phyloP scores from a whole-genome alignment of 2,797 vertebrate species.

The Diplodus sargus region DNA sequence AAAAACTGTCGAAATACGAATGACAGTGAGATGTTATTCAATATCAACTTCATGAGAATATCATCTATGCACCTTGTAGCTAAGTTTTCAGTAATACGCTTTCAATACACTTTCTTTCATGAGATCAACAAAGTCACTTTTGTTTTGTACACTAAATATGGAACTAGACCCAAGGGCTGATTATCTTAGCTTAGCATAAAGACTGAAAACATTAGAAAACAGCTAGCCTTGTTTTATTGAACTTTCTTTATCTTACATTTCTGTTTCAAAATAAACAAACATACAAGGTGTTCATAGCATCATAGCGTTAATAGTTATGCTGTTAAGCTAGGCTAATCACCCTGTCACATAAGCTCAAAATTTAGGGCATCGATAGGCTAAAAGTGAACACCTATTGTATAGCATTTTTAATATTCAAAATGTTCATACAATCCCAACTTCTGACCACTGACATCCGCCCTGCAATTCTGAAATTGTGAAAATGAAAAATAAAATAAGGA shows the following conservation, averaged over 20 bases:
- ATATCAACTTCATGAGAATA: neutral
- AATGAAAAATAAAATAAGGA: too few relatives aligned
- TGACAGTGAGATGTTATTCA: neutral
- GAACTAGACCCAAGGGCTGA: neutral
- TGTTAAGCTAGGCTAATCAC: neutral
- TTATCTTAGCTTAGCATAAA: slow-evolving; percentile 14
- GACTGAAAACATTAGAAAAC: neutral
- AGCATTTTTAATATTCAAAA: too few relatives aligned
- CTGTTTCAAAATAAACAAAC: neutral
- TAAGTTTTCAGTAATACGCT: neutral
- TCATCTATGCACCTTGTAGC: too few relatives aligned
- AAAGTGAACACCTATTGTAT: too few relatives aligned
- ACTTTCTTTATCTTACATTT: neutral
- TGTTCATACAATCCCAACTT: too few relatives aligned
- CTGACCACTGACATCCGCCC: too few relatives aligned
- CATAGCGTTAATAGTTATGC: neutral
- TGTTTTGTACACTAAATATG: neutral
- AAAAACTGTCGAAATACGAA: neutral
- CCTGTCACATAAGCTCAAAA: neutral
- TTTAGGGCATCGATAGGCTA: neutral
- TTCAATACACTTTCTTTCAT: neutral
- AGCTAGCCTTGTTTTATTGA: neutral
- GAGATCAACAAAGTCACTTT: neutral
- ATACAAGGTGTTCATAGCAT: too few relatives aligned
- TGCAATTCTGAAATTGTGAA: too few relatives aligned